These are phyloP conservation scores for Hybognathus amarus DNA, from an alignment of 2,797 vertebrate species.

Conservation along the genomic window DNA sequence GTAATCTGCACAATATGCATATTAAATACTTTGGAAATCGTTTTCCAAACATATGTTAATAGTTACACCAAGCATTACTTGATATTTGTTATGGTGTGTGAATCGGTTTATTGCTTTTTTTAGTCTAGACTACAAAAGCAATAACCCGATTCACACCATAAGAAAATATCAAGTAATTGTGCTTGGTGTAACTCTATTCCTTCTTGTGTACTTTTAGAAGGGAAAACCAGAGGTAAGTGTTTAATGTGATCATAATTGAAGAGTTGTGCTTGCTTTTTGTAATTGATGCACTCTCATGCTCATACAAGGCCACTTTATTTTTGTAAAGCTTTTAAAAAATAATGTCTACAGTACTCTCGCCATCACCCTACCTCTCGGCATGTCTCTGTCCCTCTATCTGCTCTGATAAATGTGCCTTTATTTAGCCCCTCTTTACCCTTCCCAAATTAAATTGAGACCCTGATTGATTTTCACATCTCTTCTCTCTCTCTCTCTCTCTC, in stretches of 20 bases:
- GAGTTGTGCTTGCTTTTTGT: neutral
- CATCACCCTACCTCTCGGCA: neutral
- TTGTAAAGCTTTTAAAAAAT: slow-evolving; percentile 37
- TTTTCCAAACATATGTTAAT: neutral
- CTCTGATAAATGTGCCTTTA: slow-evolving; percentile 47
- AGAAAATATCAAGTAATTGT: neutral
- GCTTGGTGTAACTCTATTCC: neutral
- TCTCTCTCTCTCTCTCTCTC: neutral
- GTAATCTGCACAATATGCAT: neutral
- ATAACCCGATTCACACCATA: neutral
- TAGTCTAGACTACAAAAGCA: no score
- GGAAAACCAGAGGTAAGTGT: neutral
- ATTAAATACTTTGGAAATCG: slow-evolving; percentile 4
- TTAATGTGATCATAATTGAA: slow-evolving; percentile 5
- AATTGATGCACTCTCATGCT: neutral
- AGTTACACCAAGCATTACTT: no score
- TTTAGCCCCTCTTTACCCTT: slow-evolving; percentile 57
- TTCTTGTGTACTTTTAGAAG: neutral
- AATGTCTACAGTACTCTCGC: slow-evolving; percentile 13
- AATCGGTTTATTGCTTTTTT: no score
- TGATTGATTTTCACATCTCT: slow-evolving; percentile 53
- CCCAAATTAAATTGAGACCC: slow-evolving; percentile 51
- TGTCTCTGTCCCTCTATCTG: neutral
- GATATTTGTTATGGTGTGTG: no score
- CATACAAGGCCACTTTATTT: neutral